Conservation (phyloP, 2,113 vertebrate species). For the Pedionomus torquatus region DNA sequence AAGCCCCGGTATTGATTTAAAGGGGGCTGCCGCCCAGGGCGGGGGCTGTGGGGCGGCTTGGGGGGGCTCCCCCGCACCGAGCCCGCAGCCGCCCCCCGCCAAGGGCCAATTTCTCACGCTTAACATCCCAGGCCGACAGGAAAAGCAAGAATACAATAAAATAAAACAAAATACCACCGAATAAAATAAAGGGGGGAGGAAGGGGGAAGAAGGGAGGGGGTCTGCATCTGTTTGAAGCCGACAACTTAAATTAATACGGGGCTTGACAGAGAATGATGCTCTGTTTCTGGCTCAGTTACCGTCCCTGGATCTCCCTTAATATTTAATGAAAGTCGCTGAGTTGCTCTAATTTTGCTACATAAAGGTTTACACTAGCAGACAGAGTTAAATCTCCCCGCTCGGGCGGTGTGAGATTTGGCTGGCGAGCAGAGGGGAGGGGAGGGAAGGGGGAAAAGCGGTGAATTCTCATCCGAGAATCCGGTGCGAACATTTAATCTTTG, state of each 20-base stretch:
- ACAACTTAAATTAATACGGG: not conserved
- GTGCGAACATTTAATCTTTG: constrained; percentile 50
- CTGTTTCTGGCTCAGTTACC: constrained; percentile 11
- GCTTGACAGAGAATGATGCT: constrained; percentile 25
- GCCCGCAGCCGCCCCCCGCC: not conserved
- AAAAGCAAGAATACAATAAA: not conserved
- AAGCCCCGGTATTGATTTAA: not conserved
- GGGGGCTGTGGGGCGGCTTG: not conserved
- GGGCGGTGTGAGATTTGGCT: constrained; percentile 26
- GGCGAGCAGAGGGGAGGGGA: not conserved
- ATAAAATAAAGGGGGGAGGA: not conserved
- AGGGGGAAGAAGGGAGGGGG: fast-evolving
- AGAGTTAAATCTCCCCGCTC: constrained; percentile 67
- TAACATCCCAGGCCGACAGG: not conserved
- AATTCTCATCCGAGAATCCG: constrained; percentile 36
- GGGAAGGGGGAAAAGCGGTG: not conserved
- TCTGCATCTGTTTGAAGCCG: not conserved
- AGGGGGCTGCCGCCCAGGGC: not conserved
- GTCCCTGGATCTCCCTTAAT: constrained; percentile 62
- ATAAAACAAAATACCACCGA: not conserved
- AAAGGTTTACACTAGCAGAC: constrained; percentile 81
- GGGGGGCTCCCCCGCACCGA: not conserved
- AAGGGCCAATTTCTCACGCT: not conserved
- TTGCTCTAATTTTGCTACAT: constrained; percentile 78
- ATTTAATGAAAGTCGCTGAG: constrained; percentile 76